phyloP scores from a whole-genome alignment of 1,140 invertebrate species.

The Panagrolaimus sp. region DNA sequence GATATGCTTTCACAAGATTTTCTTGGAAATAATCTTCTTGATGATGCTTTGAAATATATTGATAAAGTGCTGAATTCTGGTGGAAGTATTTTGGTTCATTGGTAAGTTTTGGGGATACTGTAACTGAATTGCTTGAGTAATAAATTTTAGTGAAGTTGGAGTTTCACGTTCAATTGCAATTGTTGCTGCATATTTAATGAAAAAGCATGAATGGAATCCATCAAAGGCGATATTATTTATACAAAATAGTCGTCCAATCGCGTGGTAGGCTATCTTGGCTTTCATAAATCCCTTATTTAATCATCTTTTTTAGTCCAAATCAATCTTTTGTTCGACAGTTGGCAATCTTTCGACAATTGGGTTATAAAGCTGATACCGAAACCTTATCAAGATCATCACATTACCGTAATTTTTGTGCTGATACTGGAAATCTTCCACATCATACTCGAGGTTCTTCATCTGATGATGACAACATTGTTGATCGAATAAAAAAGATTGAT shows the following conservation, averaged over 20 bases:
- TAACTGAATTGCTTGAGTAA: slow-evolving; percentile 16
- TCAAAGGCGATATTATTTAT: slow-evolving; percentile 46
- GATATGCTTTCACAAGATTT: slow-evolving; percentile 42
- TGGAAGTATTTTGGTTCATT: slow-evolving; percentile 51
- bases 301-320: slow-evolving; percentile 33
- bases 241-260: slow-evolving; percentile 39
- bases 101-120: slow-evolving; percentile 33
- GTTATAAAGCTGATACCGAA: slow-evolving; percentile 34
- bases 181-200: slow-evolving; percentile 52
- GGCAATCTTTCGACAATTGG: slow-evolving; percentile 42
- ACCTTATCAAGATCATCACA: slow-evolving; percentile 34
- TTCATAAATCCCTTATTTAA: neutral
- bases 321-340: slow-evolving; percentile 38
- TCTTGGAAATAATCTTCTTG: slow-evolving; percentile 40
- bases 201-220: slow-evolving; percentile 33
- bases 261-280: slow-evolving; percentile 22
- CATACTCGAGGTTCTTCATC: neutral
- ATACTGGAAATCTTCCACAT: slow-evolving; percentile 36
- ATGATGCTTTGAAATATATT: slow-evolving; percentile 45
- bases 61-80: slow-evolving; percentile 35
- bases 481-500: neutral
- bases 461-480: slow-evolving; percentile 11
- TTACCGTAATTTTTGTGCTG: slow-evolving; percentile 44
- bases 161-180: slow-evolving; percentile 47
- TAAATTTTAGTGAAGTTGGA: slow-evolving; percentile 44